Evolutionary conservation across 2,888 invertebrate species (phyloP), one percentile per base, ranked within the genome.

Genomic region (Schizotus pectinicornis): DNA sequence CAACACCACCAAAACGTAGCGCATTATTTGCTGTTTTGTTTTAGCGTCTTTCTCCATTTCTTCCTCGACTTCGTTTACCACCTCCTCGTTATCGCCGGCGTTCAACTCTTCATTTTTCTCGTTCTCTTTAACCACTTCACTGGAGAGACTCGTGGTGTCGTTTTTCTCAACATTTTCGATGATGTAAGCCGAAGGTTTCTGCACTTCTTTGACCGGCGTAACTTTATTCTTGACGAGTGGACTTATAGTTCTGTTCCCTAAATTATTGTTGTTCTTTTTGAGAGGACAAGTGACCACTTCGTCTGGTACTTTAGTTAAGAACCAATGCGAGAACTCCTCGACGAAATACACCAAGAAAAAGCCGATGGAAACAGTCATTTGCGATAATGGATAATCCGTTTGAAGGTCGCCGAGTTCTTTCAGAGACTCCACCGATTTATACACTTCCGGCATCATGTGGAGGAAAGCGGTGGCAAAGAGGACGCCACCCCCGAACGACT

Each of bases 401-500:
- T 61, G 61, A 2, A 77, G 49, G 33, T 72, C 67, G 7, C 73
- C 75, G 41, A 67, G 67, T 42, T 67, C 65, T 54, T 75, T 77
- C n/a, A 80, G 63, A 31, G 72, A 70, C 38, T 78, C 75, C 53
- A 82, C 74, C 6, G 80, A 77, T 43, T 79, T 77, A 52, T 81
- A 77, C 1, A 83, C 82, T 70, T 84, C 84, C 1, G 84, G 82
- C 67, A 84, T 80, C 81, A 85, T 82, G 68, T 85, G 84, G n/a
- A 83, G 74, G 64, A 85, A 83, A 58, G 83, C 83, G 1, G 84
- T 84, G 31, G 84, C 83, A 51, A 85, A 78, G n/a, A 85, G 73
- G 2, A 84, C 83, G 6, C 85, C 85, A 6, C 84, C 84, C 12
- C 84, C 84, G 63, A 85, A 83, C 39, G 82, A 77, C 64, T 80